A percentile compares a stretch with the other conserved stretches of the same genome.
phyloP scores from a whole-genome alignment of 2,888 invertebrate species.

The Kuschelorhynchus macadamiae region DNA sequence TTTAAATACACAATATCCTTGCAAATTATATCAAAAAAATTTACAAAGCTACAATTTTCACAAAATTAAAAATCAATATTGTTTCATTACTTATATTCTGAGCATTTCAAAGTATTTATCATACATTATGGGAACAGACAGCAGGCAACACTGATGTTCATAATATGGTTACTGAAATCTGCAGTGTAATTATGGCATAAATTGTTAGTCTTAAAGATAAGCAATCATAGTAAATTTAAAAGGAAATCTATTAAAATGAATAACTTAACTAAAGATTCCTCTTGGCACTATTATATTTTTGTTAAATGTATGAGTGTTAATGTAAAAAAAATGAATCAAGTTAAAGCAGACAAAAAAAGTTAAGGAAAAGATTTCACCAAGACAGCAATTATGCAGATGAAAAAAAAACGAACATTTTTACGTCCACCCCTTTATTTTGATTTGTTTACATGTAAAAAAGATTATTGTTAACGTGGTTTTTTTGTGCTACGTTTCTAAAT shows the following conservation, averaged over 20 bases:
- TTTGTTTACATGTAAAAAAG: conserved; percentile 31
- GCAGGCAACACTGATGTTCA: conserved; percentile 55
- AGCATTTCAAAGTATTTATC: conserved; percentile 61
- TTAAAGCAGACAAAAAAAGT: neutral
- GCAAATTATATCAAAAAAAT: conserved; percentile 76
- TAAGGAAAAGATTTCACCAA: neutral
- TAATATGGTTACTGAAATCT: conserved; percentile 8
- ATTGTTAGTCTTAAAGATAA: no score
- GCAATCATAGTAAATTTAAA: no score
- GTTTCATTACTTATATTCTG: conserved; percentile 61
- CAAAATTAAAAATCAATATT: conserved; percentile 60
- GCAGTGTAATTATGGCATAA: conserved; percentile 5
- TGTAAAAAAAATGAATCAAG: neutral
- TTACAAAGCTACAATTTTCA: conserved; percentile 75
- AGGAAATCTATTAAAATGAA: no score
- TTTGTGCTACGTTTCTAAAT: conserved; percentile 45
- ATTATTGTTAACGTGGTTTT: conserved; percentile 32
- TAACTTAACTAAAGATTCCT: no score
- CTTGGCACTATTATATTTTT: neutral
- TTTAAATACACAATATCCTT: conserved; percentile 79
- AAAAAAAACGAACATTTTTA: conserved; percentile 39
- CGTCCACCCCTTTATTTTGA: conserved; percentile 40
- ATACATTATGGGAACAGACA: conserved; percentile 64
- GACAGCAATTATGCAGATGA: neutral
- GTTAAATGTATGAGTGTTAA: conserved; percentile 3